Evolutionary conservation across 2,797 vertebrate species (phyloP).

Genomic region (Scarus forsteni): DNA sequence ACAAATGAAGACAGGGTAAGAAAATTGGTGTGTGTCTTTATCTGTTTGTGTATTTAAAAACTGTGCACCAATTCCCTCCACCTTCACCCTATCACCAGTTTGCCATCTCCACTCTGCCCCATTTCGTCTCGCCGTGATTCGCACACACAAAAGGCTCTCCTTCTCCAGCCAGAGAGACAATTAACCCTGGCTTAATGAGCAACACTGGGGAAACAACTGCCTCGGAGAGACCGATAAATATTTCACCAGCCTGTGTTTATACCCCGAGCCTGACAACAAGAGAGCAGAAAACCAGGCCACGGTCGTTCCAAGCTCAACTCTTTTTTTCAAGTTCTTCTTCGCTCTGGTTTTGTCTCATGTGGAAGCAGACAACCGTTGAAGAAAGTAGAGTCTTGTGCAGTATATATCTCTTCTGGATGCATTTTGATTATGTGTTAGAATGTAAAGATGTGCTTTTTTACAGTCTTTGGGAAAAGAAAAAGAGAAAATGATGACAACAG

Average conservation of each 20-base stretch:
- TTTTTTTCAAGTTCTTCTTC: slow-evolving; percentile 33
- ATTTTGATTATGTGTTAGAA: neutral
- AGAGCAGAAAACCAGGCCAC: slow-evolving; percentile 60
- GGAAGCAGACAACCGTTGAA: slow-evolving; percentile 4
- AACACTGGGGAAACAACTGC: slow-evolving; percentile 56
- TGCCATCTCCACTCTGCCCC: slow-evolving; percentile 29
- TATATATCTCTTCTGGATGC: neutral
- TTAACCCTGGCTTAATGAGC: slow-evolving; percentile 77
- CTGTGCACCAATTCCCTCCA: slow-evolving; percentile 13
- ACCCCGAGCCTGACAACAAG: slow-evolving; percentile 53
- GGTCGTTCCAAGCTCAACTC: slow-evolving; percentile 33
- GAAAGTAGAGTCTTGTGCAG: neutral
- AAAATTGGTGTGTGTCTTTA: neutral
- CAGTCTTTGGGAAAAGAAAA: neutral
- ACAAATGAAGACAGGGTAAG: neutral
- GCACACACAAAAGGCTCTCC: slow-evolving; percentile 40
- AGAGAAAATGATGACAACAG: neutral
- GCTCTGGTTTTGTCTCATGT: slow-evolving; percentile 7
- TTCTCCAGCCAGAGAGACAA: slow-evolving; percentile 65
- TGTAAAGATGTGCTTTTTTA: neutral
- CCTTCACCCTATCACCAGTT: slow-evolving; percentile 20
- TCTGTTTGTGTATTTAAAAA: slow-evolving; percentile 10
- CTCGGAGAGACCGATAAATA: slow-evolving; percentile 70
- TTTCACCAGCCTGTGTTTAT: slow-evolving; percentile 72
- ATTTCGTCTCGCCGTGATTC: slow-evolving; percentile 37